These are phyloP conservation scores for Drosophila cracens DNA, from an alignment of 2,888 invertebrate genomes.

Conservation along the genomic window DNA sequence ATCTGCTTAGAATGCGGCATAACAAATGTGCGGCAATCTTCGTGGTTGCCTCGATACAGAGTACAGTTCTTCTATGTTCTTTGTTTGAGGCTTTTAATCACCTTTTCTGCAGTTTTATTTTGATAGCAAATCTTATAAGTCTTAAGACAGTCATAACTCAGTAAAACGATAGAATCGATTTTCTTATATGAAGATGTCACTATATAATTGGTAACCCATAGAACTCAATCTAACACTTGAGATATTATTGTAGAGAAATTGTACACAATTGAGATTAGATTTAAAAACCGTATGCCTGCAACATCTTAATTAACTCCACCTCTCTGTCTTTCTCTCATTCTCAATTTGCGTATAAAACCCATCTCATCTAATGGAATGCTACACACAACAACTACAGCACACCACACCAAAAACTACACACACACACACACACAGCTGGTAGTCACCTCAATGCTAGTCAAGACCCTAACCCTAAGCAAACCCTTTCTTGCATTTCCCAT, in stretches of 20 bases:
- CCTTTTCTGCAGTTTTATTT: not conserved
- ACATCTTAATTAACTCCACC: not conserved
- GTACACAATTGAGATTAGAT: not conserved
- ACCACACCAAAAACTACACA: constrained; percentile 4
- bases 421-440: constrained; percentile 25
- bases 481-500: constrained; percentile 69
- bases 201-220: not conserved
- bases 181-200: not conserved
- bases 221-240: not conserved
- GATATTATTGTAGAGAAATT: not conserved
- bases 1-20: constrained; percentile 52
- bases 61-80: not conserved
- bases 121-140: not conserved
- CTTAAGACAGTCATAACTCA: not conserved
- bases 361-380: not conserved
- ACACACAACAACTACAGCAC: constrained; percentile 6
- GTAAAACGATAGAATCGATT: not conserved
- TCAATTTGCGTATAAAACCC: not conserved
- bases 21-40: constrained; percentile 38
- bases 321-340: not conserved
- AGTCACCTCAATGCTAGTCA: constrained; percentile 51
- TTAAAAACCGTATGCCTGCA: not conserved
- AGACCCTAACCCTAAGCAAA: constrained; percentile 42
- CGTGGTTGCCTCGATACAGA: constrained; percentile 1
- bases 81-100: not conserved